Evolutionary conservation across 2,888 invertebrate genomes (phyloP).

Genomic region (Melangyna quadrimaculata): DNA sequence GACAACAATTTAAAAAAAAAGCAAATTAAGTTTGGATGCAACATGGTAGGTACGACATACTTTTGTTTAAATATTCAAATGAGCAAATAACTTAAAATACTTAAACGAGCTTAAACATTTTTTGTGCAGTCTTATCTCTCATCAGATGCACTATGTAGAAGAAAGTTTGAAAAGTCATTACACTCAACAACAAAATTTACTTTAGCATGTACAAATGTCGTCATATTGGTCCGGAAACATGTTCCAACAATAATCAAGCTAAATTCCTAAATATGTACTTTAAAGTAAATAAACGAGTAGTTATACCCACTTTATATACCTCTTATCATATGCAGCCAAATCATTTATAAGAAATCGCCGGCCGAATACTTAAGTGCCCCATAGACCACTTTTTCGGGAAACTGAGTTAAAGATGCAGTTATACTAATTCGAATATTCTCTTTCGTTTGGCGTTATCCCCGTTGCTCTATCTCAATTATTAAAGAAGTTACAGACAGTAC

Average conservation of each 20-base stretch:
- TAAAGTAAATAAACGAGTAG: not conserved
- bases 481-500: too few relatives aligned
- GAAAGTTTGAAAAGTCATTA: not conserved
- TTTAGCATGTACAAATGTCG: not conserved
- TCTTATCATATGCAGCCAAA: not conserved
- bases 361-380: too few relatives aligned
- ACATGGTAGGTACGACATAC: not conserved
- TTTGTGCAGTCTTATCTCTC: not conserved
- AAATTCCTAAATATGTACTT: too few relatives aligned
- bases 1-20: not conserved
- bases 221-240: not conserved
- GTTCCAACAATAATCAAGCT: not conserved
- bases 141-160: not conserved
- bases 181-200: not conserved
- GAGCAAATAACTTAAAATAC: not conserved
- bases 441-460: too few relatives aligned
- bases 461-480: too few relatives aligned
- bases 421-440: too few relatives aligned
- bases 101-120: not conserved
- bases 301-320: not conserved
- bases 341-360: too few relatives aligned
- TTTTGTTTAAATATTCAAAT: constrained; percentile 2
- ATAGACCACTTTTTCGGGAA: too few relatives aligned
- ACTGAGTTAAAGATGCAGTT: too few relatives aligned
- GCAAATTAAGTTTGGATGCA: not conserved